Base-by-base conservation (phyloP, 2,797 vertebrate species). In the Limosa lapponica region DNA sequence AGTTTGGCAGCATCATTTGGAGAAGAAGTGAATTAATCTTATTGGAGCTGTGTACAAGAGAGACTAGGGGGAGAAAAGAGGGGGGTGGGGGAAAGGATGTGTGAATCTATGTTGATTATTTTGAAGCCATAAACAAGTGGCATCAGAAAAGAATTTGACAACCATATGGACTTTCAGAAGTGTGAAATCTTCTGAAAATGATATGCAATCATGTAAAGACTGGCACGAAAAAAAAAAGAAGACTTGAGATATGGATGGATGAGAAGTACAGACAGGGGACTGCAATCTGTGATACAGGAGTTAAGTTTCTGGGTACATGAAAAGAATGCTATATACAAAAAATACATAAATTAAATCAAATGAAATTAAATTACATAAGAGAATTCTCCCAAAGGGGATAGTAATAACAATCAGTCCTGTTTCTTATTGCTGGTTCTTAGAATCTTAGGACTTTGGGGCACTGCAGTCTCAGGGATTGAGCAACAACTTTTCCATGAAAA, bases 111-210 rank as follows among this genome's bases (percentile, higher is more conserved):
- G 90, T 96, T 95, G 96, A 91, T 80, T 93, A 86, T 95, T 93
- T 96, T 91, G 62, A 95, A 95, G 82, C 34, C 51, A 80, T 90
- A 96, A 97, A 94, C 90, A 95, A 94, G 82, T 82, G 80, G 51
- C 67, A 95, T 91, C 85, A 91, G 82, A 93, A 96, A 91, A 86
- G 55, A 80, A 55, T 90, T 78, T 97, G 95, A 97, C 93, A 91
- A 67, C 90, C 94, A 95, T 95, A 96, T 96, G 95, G 96, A 91
- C 95, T 84, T 95, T 72, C 59, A 77, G 41, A 90, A 93, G 89
- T 93, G 96, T 84, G 92, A 96, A 91, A 77, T 93, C 46, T 94
- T 94, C 73, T 94, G 80, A 87, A 97, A 91, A 84, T 93, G 18
- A 94, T 94, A 85, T 43, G 62, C 48, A 64, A 44, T 93, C 73